A percentile compares a stretch with the other conserved stretches of the same genome.
phyloP scores from a whole-genome alignment of 1,140 invertebrate genomes.

The Homalodisca vitripennis region DNA sequence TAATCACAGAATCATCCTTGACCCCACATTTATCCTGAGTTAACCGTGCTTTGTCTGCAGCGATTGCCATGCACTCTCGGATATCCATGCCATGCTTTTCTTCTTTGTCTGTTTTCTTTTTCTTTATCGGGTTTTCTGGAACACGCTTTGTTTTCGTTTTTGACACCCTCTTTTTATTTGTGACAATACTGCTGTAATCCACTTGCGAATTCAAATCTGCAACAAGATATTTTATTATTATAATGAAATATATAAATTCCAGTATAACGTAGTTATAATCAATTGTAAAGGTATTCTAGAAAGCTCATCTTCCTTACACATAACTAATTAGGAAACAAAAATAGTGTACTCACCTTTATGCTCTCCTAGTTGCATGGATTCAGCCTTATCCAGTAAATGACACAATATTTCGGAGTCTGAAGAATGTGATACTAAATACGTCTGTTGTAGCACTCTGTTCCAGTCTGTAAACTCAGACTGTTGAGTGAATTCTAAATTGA shows the following conservation, averaged over 20 bases:
- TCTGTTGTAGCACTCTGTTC: constrained; percentile 34
- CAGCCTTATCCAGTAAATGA: constrained; percentile 28
- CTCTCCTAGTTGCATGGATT: not conserved
- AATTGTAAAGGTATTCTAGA: no score
- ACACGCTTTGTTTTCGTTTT: constrained; percentile 32
- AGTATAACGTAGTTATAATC: no score
- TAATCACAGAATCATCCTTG: no score
- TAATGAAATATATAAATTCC: no score
- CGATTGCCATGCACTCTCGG: constrained; percentile 33
- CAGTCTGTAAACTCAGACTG: constrained; percentile 37
- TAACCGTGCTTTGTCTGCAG: constrained; percentile 22
- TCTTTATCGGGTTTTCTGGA: constrained; percentile 26
- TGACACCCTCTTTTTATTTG: not conserved
- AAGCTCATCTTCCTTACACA: no score
- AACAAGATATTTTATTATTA: no score
- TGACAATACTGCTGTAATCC: not conserved
- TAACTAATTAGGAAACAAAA: no score
- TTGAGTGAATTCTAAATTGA: constrained; percentile 16
- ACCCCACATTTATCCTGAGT: no score
- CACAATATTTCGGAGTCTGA: constrained; percentile 26
- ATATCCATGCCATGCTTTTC: constrained; percentile 37
- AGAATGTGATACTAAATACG: constrained; percentile 30
- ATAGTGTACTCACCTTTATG: not conserved
- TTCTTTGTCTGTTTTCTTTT: constrained; percentile 29
- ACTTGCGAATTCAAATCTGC: constrained; percentile 19